phyloP scores from a whole-genome alignment of 2,113 vertebrate species.

The Clarias batrachus region DNA sequence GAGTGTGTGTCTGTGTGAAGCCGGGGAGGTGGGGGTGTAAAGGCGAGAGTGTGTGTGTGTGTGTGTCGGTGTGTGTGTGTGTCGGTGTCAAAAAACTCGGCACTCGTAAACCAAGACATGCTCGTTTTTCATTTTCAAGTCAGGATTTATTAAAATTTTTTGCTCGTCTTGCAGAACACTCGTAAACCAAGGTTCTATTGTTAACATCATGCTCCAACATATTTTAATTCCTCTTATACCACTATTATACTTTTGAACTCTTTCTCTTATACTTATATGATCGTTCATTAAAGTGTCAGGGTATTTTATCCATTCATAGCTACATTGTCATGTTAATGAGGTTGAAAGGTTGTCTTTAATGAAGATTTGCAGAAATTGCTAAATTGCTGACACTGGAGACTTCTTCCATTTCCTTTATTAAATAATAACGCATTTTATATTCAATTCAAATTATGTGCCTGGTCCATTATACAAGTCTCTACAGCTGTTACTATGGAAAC shows the following conservation, averaged over 20 bases:
- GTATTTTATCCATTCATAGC: background rate
- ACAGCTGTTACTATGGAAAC: background rate
- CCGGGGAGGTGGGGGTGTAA: no score
- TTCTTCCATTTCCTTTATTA: background rate
- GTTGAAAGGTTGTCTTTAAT: background rate
- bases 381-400: background rate
- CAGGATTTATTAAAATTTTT: no score
- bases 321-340: background rate
- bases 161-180: no score
- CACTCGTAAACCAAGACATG: no score
- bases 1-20: no score
- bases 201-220: background rate
- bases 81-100: no score
- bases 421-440: background rate
- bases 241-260: no score
- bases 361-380: background rate
- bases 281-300: background rate
- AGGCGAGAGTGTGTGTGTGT: no score
- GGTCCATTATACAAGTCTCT: background rate
- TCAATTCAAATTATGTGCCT: background rate
- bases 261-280: background rate
- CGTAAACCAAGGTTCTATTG: no score
- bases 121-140: no score
- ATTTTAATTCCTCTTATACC: background rate
- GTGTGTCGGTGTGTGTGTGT: no score